Evolutionary conservation across 37 sponge, comb jelly and placozoan genomes (phyloP).

Genomic region (Ianthella basta): DNA sequence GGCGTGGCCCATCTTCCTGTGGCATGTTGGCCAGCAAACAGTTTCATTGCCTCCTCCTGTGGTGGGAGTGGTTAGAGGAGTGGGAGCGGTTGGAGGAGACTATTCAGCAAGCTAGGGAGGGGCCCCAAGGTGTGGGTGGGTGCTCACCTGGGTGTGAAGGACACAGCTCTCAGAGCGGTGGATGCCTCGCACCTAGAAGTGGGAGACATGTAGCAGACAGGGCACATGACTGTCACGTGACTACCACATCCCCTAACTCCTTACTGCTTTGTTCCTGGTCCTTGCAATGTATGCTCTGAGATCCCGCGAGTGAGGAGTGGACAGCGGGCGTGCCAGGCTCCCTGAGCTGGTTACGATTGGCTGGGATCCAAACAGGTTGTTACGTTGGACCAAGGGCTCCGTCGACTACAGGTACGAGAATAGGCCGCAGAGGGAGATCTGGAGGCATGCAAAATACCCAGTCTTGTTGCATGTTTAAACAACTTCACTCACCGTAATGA

Average conservation of each 20-base stretch:
- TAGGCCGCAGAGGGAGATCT: neutral
- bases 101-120: too few species aligned
- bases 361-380: conserved; percentile 31
- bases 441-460: too few species aligned
- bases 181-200: neutral
- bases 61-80: too few species aligned
- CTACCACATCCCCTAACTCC: neutral
- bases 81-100: too few species aligned
- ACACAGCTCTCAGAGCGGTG: neutral
- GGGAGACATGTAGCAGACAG: neutral
- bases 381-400: conserved; percentile 57
- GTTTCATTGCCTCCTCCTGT: too few species aligned
- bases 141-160: too few species aligned
- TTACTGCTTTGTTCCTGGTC: conserved; percentile 36
- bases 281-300: conserved; percentile 29
- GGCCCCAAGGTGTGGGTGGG: too few species aligned
- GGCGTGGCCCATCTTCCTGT: too few species aligned
- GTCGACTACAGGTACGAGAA: conserved; percentile 26
- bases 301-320: conserved; percentile 52
- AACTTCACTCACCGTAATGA: conserved; percentile 72
- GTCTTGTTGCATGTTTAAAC: too few species aligned
- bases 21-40: too few species aligned
- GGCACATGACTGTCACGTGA: neutral
- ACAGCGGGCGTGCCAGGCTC: conserved; percentile 35
- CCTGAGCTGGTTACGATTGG: neutral